Conservation (phyloP, 2,797 vertebrate genomes). For the Epinephelus malabaricus region DNA sequence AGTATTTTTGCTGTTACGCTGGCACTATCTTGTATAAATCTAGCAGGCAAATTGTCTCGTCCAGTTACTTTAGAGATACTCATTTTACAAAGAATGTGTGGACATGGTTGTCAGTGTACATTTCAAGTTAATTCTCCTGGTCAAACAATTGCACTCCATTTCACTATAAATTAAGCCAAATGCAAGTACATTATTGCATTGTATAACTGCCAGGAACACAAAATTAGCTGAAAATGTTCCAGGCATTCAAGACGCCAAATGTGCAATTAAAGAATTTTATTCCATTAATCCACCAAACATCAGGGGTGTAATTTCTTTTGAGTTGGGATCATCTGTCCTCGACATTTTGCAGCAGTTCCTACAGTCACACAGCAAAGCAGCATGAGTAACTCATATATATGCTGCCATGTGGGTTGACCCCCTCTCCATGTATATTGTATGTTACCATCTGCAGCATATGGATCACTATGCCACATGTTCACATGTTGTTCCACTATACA, state of each 20-base stretch:
- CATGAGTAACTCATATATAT: slow-evolving; percentile 15
- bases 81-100: too few relatives aligned
- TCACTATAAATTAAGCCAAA: background rate
- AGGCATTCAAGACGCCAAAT: slow-evolving; percentile 11
- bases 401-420: slow-evolving; percentile 37
- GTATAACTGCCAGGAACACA: background rate
- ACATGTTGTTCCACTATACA: slow-evolving; percentile 37
- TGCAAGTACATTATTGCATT: background rate
- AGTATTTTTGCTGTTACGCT: too few relatives aligned
- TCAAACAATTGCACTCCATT: background rate
- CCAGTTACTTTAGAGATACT: too few relatives aligned
- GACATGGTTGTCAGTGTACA: background rate
- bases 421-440: slow-evolving; percentile 70
- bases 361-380: slow-evolving; percentile 28
- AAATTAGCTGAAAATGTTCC: background rate
- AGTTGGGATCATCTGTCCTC: background rate
- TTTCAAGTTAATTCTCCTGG: background rate
- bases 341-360: background rate
- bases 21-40: too few relatives aligned
- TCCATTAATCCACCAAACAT: background rate
- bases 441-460: slow-evolving; percentile 62
- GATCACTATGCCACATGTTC: slow-evolving; percentile 57
- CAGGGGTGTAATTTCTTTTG: background rate
- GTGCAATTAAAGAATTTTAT: background rate
- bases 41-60: too few relatives aligned